A percentile compares a stretch with the other conserved stretches of the same genome.
These are phyloP conservation scores for Periophthalmodon schlosseri DNA, from an alignment of 2,113 vertebrate genomes.

Conservation along the genomic window DNA sequence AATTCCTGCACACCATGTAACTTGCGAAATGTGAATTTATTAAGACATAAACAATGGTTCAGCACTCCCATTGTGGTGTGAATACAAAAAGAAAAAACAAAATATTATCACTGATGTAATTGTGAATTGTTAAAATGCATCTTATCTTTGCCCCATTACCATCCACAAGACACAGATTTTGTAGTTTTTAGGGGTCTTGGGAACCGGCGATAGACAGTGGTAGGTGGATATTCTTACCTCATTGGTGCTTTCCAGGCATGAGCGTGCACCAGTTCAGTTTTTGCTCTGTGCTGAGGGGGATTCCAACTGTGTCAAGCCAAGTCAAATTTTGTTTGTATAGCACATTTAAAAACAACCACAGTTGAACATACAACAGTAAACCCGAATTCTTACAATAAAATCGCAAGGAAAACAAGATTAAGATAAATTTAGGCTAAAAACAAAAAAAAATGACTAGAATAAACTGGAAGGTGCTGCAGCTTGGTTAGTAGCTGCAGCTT, in stretches of 20 bases:
- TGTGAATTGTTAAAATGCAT: neutral
- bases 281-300: constrained; percentile 19
- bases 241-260: constrained; percentile 31
- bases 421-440: no score
- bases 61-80: neutral
- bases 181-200: no score
- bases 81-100: neutral
- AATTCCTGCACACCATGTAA: neutral
- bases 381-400: no score
- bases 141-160: constrained; percentile 11
- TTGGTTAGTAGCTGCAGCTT: no score
- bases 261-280: constrained; percentile 30
- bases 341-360: no score
- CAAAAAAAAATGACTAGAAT: no score
- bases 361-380: no score
- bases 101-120: neutral
- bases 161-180: constrained; percentile 26
- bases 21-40: neutral
- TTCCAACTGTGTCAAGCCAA: neutral
- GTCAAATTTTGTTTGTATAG: no score
- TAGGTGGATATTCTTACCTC: constrained; percentile 35
- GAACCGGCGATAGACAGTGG: constrained; percentile 20
- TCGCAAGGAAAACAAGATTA: no score
- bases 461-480: no score
- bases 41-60: neutral